These are phyloP conservation scores for Andrena marginata DNA, from an alignment of 2,888 invertebrate genomes.

Conservation along the genomic window DNA sequence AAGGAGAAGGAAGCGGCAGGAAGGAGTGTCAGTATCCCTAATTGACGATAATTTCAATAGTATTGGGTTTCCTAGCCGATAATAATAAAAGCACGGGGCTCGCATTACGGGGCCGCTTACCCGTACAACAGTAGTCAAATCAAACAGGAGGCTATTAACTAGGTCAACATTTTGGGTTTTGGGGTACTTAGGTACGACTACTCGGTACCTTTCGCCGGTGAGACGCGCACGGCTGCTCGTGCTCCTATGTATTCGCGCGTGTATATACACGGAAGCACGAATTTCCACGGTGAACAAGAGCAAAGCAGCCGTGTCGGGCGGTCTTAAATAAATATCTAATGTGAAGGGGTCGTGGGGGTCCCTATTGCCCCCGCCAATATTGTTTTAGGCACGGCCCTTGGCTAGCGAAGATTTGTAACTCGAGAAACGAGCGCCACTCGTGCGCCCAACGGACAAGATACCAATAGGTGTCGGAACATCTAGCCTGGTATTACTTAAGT, in stretches of 20 bases:
- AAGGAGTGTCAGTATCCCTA: constrained; percentile 49
- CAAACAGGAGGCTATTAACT: constrained; percentile 84
- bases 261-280: constrained; percentile 37
- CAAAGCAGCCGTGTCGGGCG: constrained; percentile 72
- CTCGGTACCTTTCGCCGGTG: constrained; percentile 61
- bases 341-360: constrained; percentile 64
- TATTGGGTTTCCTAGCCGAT: constrained; percentile 44
- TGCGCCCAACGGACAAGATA: constrained; percentile 48
- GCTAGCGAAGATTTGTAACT: constrained; percentile 70
- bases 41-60: constrained; percentile 56
- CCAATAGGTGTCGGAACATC: constrained; percentile 63
- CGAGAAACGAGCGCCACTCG: constrained; percentile 72
- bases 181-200: constrained; percentile 75
- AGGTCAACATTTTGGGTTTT: constrained; percentile 81
- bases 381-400: constrained; percentile 77
- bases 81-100: constrained; percentile 58
- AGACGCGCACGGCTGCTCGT: constrained; percentile 24
- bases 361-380: constrained; percentile 75
- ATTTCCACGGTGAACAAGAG: constrained; percentile 67
- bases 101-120: constrained; percentile 75
- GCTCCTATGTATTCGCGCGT: constrained; percentile 18
- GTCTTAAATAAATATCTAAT: constrained; percentile 80
- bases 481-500: constrained; percentile 43
- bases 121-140: constrained; percentile 82
- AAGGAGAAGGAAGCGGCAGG: neutral